A percentile compares a stretch with the other conserved stretches of the same genome.
These are phyloP conservation scores for Thamnophis elegans DNA, from an alignment of 2,797 vertebrate species.

Conservation along the genomic window DNA sequence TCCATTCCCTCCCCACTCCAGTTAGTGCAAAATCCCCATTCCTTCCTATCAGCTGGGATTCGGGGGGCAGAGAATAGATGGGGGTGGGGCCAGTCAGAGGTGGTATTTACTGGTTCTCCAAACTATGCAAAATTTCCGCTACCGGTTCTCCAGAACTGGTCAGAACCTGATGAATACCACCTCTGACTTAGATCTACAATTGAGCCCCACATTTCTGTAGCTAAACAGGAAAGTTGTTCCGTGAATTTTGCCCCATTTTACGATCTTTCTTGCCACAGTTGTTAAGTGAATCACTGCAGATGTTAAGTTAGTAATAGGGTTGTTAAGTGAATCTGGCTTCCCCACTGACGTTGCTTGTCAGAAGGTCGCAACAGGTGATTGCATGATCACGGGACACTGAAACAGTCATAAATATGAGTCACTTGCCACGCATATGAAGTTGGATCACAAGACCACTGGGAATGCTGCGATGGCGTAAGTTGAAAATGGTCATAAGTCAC, in stretches of 20 bases:
- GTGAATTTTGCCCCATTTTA: no score
- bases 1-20: no score
- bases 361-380: background rate
- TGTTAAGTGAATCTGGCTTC: background rate
- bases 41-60: no score
- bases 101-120: no score
- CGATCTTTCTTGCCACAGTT: background rate
- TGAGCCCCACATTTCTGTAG: background rate
- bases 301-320: background rate
- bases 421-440: background rate
- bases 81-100: no score
- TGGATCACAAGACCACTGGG: background rate
- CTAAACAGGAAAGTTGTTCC: background rate
- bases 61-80: no score
- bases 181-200: background rate
- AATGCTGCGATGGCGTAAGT: rapidly evolving
- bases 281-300: background rate
- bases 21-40: no score
- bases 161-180: no score
- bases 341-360: background rate
- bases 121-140: no score
- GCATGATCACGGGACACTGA: background rate
- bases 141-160: no score
- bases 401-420: background rate
- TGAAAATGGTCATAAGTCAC: background rate